Percentiles rank a stretch among this genome's conserved stretches.
Conservation (phyloP, 1,140 invertebrate genomes). For the Heliconius himera region DNA sequence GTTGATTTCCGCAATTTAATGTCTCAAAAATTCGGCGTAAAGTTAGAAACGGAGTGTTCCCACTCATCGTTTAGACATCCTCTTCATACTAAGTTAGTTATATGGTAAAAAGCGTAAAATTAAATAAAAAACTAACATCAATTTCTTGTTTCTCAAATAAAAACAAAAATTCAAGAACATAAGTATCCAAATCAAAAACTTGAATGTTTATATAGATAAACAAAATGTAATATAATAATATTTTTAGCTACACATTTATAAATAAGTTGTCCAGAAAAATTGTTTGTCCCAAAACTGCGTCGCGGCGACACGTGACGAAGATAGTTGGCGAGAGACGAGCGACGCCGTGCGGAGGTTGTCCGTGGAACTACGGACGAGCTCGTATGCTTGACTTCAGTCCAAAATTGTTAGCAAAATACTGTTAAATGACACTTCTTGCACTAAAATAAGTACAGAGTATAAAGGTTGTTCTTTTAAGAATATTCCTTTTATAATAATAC, state of each 20-base stretch:
- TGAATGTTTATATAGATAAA: background rate
- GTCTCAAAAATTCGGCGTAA: no score
- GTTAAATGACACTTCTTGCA: background rate
- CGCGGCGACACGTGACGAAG: background rate
- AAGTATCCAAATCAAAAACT: background rate
- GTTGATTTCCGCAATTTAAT: no score
- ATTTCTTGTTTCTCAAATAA: no score
- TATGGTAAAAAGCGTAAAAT: no score
- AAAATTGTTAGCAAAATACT: background rate
- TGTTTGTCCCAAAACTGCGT: background rate
- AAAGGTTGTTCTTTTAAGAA: background rate
- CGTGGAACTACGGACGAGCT: background rate
- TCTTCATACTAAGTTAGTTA: no score
- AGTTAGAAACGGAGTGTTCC: no score
- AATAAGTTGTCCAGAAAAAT: constrained; percentile 10
- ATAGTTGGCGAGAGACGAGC: background rate
- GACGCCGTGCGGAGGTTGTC: background rate
- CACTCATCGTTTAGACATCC: no score
- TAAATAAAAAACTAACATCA: no score
- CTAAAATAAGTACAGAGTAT: background rate
- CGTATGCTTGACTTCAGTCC: background rate
- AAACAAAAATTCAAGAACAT: no score
- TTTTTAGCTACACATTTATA: background rate
- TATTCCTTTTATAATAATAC: background rate
- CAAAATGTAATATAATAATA: background rate